Percentiles rank a stretch among this genome's conserved stretches.
These are phyloP conservation scores for Tinea pellionella DNA, from an alignment of 2,888 invertebrate species.

Conservation along the genomic window DNA sequence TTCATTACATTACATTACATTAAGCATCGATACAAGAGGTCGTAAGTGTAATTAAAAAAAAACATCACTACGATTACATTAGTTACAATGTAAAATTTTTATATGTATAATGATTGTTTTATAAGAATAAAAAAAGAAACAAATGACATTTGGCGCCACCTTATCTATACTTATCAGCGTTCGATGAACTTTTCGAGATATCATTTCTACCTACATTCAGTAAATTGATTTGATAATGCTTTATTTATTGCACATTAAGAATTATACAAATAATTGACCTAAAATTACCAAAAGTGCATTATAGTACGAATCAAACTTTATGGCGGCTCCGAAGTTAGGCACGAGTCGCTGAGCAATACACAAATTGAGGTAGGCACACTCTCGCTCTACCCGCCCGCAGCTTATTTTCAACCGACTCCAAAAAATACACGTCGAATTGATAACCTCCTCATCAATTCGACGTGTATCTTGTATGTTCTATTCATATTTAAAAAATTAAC, in stretches of 20 bases:
- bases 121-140: not conserved
- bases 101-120: not conserved
- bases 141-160: slow-evolving; percentile 5
- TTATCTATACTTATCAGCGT: slow-evolving; percentile 10
- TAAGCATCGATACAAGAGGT: not conserved
- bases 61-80: not conserved
- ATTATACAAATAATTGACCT: too few species aligned
- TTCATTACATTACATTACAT: not conserved
- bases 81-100: not conserved
- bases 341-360: too few species aligned
- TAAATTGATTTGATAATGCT: slow-evolving; percentile 2
- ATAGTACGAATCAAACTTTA: too few species aligned
- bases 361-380: too few species aligned
- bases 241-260: not conserved
- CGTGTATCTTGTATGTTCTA: too few species aligned
- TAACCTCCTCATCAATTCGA: too few species aligned
- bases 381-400: too few species aligned
- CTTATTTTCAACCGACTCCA: too few species aligned
- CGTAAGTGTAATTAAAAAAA: not conserved
- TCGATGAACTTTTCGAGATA: slow-evolving; percentile 12
- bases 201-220: slow-evolving; percentile 3
- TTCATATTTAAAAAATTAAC: too few species aligned
- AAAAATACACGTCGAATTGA: too few species aligned
- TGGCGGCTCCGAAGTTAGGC: too few species aligned
- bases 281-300: not conserved